These are phyloP conservation scores for Gallinago undulata DNA, from an alignment of 2,113 vertebrate genomes.

Conservation along the genomic window DNA sequence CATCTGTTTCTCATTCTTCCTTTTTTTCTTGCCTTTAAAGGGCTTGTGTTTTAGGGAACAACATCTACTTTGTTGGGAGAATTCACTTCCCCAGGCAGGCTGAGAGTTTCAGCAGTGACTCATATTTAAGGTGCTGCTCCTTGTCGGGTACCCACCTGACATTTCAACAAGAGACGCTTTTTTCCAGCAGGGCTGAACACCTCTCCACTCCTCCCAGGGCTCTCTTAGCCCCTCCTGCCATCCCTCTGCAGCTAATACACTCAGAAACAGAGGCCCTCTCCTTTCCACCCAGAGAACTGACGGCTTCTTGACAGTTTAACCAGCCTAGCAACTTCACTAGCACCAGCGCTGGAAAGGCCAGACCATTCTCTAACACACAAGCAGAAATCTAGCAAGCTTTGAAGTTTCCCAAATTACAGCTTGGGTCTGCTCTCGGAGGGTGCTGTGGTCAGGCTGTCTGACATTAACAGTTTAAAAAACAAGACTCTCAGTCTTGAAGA, in stretches of 20 bases:
- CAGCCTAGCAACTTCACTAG: background rate
- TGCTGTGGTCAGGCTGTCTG: slow-evolving; percentile 37
- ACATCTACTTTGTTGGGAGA: slow-evolving; percentile 61
- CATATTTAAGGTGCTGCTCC: slow-evolving; percentile 37
- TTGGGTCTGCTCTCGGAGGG: slow-evolving; percentile 7
- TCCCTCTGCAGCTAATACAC: background rate
- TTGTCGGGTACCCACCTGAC: slow-evolving; percentile 20
- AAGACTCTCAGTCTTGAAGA: slow-evolving; percentile 34
- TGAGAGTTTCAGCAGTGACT: slow-evolving; percentile 20
- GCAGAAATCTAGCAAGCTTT: slow-evolving; percentile 30
- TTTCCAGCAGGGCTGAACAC: background rate
- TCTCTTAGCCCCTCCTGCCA: background rate
- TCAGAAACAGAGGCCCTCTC: background rate
- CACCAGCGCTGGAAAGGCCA: background rate
- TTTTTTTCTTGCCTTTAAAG: slow-evolving; percentile 36
- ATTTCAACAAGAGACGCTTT: slow-evolving; percentile 38
- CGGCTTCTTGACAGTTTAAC: background rate
- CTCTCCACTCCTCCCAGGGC: background rate
- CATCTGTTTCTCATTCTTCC: slow-evolving; percentile 67
- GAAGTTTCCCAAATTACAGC: slow-evolving; percentile 49
- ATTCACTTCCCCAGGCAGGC: slow-evolving; percentile 6
- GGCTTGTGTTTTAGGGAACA: slow-evolving; percentile 62
- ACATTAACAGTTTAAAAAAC: slow-evolving; percentile 46
- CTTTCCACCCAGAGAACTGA: background rate
- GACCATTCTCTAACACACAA: background rate